Conservation (phyloP, 2,888 invertebrate species). For the Pristionchus japonicus region DNA sequence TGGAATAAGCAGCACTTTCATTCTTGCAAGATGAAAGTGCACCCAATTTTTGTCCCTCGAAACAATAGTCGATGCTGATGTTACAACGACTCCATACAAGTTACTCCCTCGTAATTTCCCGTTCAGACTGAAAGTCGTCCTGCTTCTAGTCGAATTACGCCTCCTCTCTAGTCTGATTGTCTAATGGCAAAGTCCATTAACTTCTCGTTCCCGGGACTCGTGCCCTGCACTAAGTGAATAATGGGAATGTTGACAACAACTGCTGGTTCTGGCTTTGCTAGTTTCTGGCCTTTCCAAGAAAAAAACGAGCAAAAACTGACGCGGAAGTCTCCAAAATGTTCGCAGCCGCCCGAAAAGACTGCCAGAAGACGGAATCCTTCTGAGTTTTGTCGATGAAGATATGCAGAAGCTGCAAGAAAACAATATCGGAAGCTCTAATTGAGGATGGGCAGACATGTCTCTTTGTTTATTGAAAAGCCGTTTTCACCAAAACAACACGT, state of each 20-base stretch:
- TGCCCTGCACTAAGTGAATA: background rate
- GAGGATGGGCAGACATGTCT: too few relatives aligned
- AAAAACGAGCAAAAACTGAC: too few relatives aligned
- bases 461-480: too few relatives aligned
- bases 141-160: constrained; percentile 15
- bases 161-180: background rate
- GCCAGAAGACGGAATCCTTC: constrained; percentile 66
- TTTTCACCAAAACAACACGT: background rate
- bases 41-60: too few relatives aligned
- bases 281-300: too few relatives aligned
- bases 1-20: too few relatives aligned
- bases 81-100: too few relatives aligned
- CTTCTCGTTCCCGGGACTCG: background rate
- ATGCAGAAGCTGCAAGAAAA: background rate
- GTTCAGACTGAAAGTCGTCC: background rate
- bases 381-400: constrained; percentile 19
- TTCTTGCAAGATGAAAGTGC: too few relatives aligned
- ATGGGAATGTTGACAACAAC: background rate
- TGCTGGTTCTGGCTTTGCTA: too few relatives aligned
- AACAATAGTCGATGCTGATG: too few relatives aligned
- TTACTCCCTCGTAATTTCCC: background rate
- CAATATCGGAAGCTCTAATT: too few relatives aligned
- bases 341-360: constrained; percentile 78
- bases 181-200: constrained; percentile 7
- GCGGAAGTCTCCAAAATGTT: constrained; percentile 78